These are phyloP conservation scores for Venusia cambrica DNA, from an alignment of 2,888 invertebrate genomes.

Conservation along the genomic window DNA sequence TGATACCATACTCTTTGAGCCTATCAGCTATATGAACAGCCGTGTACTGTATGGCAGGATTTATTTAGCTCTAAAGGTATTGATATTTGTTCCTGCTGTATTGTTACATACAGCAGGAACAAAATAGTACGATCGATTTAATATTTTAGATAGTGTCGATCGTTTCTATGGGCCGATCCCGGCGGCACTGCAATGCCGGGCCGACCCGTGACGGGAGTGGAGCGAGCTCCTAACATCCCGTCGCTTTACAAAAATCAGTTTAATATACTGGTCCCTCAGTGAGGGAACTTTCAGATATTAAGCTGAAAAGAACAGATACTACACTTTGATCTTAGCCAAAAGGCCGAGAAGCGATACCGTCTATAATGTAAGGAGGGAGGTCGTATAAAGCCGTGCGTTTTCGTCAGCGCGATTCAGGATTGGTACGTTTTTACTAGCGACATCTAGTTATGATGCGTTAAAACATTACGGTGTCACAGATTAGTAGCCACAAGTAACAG, in stretches of 20 bases:
- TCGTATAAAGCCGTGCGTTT: slow-evolving; percentile 10
- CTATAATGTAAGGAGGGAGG: background rate
- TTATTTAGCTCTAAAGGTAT: no score
- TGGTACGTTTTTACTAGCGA: slow-evolving; percentile 8
- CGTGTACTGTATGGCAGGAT: no score
- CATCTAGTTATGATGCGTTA: slow-evolving; percentile 3
- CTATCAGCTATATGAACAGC: no score
- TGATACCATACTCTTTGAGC: no score
- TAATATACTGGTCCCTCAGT: slow-evolving; percentile 20
- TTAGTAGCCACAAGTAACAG: slow-evolving; percentile 1
- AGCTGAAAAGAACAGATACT: slow-evolving; percentile 23
- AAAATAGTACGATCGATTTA: no score
- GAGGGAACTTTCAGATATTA: slow-evolving; percentile 22
- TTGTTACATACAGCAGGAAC: no score
- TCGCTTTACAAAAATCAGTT: slow-evolving; percentile 20
- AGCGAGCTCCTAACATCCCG: slow-evolving; percentile 21
- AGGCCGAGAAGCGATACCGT: slow-evolving; percentile 19
- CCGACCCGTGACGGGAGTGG: slow-evolving; percentile 22
- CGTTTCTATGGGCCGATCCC: slow-evolving; percentile 16
- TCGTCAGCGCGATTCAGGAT: slow-evolving; percentile 17
- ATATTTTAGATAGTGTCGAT: background rate
- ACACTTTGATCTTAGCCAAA: slow-evolving; percentile 22
- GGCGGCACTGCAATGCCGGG: slow-evolving; percentile 23
- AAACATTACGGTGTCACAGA: slow-evolving; percentile 7
- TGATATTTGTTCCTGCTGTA: no score